These are phyloP conservation scores for Asarcornis scutulata DNA, from an alignment of 2,113 vertebrate species.

Conservation along the genomic window DNA sequence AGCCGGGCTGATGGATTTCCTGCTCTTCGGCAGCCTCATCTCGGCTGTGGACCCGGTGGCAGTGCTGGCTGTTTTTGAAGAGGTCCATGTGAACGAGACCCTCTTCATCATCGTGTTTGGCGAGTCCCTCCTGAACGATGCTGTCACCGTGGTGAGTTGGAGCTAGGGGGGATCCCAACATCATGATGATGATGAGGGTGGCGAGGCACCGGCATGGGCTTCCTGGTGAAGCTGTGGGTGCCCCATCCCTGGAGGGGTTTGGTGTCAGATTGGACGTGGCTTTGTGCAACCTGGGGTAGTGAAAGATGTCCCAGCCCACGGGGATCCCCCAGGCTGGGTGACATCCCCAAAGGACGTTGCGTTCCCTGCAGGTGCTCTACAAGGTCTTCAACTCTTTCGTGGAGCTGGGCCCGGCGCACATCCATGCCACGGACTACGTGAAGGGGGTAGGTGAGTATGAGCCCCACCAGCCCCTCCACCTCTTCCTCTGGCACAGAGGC, in stretches of 20 bases:
- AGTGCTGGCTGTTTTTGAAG: conserved; percentile 93
- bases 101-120: conserved; percentile 98
- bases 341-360: background rate
- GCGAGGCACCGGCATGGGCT: background rate
- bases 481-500: background rate
- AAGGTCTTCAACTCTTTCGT: conserved; percentile 98
- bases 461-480: background rate
- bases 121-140: conserved; percentile 96
- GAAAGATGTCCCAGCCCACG: background rate
- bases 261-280: background rate
- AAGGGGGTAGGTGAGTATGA: conserved; percentile 94
- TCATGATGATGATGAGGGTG: background rate
- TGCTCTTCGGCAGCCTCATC: conserved; percentile 94
- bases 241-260: background rate
- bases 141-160: conserved; percentile 93
- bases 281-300: background rate
- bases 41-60: conserved; percentile 96
- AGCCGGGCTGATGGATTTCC: conserved; percentile 92
- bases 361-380: conserved; percentile 86
- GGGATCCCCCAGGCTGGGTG: background rate
- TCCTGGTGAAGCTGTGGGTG: background rate
- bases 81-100: conserved; percentile 94
- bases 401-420: conserved; percentile 88
- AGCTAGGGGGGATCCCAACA: background rate
- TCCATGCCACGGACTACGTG: conserved; percentile 88